Percentiles rank a stretch among this genome's conserved stretches.
These are phyloP conservation scores for Sphenopsis melanotis DNA, from an alignment of 2,797 vertebrate species.

Conservation along the genomic window DNA sequence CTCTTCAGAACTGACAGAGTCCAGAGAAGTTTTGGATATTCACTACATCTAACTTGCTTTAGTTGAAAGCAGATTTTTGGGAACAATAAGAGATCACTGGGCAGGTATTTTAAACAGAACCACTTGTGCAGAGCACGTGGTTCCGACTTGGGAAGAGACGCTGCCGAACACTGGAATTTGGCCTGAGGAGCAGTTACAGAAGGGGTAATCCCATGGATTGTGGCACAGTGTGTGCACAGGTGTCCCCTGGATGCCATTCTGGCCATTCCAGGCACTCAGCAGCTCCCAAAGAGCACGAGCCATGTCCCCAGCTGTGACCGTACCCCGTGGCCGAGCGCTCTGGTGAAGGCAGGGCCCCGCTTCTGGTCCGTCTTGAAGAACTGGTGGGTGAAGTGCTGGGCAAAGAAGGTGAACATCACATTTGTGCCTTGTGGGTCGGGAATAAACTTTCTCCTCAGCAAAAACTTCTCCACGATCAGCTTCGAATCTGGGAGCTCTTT, in stretches of 20 bases:
- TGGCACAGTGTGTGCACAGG: not conserved
- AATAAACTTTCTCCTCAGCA: conserved; percentile 88
- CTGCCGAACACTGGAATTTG: not conserved
- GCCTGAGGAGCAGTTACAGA: not conserved
- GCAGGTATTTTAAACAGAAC: not conserved
- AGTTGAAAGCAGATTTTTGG: not conserved
- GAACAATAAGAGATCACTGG: not conserved
- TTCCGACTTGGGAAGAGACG: not conserved
- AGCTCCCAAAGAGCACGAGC: rapidly evolving
- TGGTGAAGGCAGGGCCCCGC: conserved; percentile 89
- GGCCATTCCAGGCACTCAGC: not conserved
- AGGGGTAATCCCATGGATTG: not conserved
- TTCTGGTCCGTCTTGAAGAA: conserved; percentile 94
- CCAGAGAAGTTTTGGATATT: not conserved
- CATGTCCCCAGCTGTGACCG: not conserved
- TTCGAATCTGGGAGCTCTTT: conserved; percentile 89
- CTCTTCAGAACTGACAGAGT: not conserved
- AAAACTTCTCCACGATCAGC: conserved; percentile 86
- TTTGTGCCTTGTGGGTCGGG: conserved; percentile 93
- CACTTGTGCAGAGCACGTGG: not conserved
- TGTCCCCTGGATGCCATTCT: not conserved
- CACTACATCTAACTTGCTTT: not conserved
- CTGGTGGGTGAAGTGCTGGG: conserved; percentile 97
- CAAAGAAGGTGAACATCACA: conserved; percentile 97
- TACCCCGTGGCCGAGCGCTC: conserved; percentile 88